Evolutionary conservation across 1,140 invertebrate species (phyloP).

Genomic region (Zophobas atratus): DNA sequence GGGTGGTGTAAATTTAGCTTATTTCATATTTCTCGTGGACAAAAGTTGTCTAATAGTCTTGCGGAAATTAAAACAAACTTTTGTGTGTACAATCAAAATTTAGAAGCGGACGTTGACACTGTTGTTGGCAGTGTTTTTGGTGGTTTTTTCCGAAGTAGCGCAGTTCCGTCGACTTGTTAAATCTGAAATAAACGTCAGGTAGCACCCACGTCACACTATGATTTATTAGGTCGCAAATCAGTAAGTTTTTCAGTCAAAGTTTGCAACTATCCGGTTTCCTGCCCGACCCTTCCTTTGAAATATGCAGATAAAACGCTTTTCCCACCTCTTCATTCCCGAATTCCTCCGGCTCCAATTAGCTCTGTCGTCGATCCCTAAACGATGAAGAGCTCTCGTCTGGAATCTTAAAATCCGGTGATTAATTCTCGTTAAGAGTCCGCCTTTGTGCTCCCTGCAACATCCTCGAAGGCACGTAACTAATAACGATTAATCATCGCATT

Average conservation of each 20-base stretch:
- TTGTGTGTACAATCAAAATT: too few species aligned
- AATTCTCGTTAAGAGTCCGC: neutral
- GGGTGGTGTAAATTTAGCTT: too few species aligned
- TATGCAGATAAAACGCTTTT: neutral
- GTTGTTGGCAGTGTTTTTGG: neutral
- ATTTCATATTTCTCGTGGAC: too few species aligned
- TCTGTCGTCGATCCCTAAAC: conserved; percentile 30
- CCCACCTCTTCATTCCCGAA: neutral
- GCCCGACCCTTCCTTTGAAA: neutral
- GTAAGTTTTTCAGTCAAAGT: too few species aligned
- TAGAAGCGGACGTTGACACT: neutral
- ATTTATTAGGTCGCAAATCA: too few species aligned
- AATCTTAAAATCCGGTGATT: neutral
- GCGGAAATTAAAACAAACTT: too few species aligned
- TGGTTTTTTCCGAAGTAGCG: neutral
- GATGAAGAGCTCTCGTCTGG: conserved; percentile 15
- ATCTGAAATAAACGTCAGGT: neutral
- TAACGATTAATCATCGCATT: conserved; percentile 35
- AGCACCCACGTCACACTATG: neutral
- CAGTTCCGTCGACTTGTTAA: neutral
- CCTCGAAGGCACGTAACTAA: conserved; percentile 35
- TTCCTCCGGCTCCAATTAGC: conserved; percentile 30
- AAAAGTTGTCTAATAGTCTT: too few species aligned
- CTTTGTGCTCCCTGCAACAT: neutral
- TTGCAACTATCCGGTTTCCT: too few species aligned